Conservation (phyloP, 2,113 vertebrate species). For the Myanophis thanlyinensis region DNA sequence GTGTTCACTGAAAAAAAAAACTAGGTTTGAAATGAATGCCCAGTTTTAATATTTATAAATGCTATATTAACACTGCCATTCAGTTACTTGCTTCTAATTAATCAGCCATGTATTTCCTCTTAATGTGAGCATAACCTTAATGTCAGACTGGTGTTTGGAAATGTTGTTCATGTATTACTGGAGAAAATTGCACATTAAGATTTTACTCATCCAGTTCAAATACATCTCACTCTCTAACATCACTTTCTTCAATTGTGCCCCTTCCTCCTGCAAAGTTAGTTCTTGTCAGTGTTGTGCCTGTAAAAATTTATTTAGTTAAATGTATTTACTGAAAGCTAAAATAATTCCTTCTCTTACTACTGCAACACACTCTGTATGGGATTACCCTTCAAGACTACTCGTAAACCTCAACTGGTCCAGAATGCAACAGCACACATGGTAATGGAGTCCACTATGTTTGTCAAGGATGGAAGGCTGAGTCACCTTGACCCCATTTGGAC, state of each 20-base stretch:
- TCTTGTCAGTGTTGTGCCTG: background rate
- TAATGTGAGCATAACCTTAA: conserved; percentile 22
- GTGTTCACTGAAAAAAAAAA: conserved; percentile 28
- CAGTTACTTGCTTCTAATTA: conserved; percentile 19
- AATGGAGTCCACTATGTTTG: background rate
- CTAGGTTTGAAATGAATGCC: conserved; percentile 38
- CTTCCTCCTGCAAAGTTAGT: background rate
- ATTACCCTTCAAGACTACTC: background rate
- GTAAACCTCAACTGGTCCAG: background rate
- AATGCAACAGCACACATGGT: background rate
- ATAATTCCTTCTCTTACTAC: background rate
- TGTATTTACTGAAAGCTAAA: background rate
- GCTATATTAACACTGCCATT: conserved; percentile 22
- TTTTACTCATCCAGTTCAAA: conserved; percentile 54
- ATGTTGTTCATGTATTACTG: conserved; percentile 35
- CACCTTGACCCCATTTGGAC: background rate
- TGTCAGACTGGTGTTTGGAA: conserved; percentile 44
- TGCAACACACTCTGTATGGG: background rate
- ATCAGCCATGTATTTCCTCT: conserved; percentile 24
- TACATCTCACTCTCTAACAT: conserved; percentile 7
- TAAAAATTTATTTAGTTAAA: background rate
- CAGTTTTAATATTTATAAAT: conserved; percentile 38
- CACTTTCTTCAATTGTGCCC: background rate
- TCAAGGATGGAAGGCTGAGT: background rate
- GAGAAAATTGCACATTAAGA: conserved; percentile 61